phyloP scores from a whole-genome alignment of 2,797 vertebrate genomes.

The Euphonia xanthogaster region DNA sequence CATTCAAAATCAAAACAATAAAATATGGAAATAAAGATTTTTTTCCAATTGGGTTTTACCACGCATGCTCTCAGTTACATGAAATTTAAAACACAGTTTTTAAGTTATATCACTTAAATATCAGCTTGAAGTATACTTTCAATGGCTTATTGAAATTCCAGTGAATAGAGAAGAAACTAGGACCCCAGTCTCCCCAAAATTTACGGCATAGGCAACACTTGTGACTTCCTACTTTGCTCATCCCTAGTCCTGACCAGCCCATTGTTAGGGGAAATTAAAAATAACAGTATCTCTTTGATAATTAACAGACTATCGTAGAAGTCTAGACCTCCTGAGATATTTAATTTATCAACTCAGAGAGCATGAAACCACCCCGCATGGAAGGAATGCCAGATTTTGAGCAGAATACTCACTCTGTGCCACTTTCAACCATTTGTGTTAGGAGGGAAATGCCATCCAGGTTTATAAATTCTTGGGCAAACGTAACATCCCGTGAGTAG shows the following conservation, averaged over 20 bases:
- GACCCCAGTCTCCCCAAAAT: neutral
- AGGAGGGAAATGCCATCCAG: constrained; percentile 95
- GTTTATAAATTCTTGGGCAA: constrained; percentile 98
- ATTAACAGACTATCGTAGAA: neutral
- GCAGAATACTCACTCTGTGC: constrained; percentile 89
- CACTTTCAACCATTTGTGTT: constrained; percentile 98
- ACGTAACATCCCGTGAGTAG: constrained; percentile 92
- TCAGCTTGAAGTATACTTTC: neutral
- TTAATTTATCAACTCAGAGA: neutral
- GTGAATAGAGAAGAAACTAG: neutral
- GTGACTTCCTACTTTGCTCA: neutral
- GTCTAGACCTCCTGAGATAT: neutral
- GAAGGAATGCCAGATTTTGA: neutral
- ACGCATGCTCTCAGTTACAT: neutral
- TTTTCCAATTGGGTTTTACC: neutral
- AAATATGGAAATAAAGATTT: neutral
- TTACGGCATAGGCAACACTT: neutral
- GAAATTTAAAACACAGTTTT: neutral
- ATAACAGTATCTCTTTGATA: neutral
- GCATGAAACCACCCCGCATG: rapidly evolving
- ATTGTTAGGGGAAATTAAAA: neutral
- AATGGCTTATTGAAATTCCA: neutral
- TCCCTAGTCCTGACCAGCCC: neutral
- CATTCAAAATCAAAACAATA: neutral
- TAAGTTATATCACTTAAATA: neutral